Percentiles rank a stretch among this genome's conserved stretches.
Evolutionary conservation across 2,113 vertebrate genomes (phyloP).

Genomic region (Pelusios castaneus): DNA sequence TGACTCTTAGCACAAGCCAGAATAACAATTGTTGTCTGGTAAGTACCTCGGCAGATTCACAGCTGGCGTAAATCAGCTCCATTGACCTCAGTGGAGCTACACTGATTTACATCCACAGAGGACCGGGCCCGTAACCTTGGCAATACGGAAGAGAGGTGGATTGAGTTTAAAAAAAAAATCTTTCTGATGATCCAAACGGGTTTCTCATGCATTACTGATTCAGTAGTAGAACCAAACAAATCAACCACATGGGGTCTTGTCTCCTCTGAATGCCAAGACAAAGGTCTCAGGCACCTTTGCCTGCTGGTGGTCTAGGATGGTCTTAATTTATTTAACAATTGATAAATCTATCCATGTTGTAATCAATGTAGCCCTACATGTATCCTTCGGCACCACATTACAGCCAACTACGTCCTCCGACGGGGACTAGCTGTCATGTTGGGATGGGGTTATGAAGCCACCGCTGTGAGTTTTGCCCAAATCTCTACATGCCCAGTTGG

Average conservation of each 20-base stretch:
- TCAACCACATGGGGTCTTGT: neutral
- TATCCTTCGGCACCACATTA: slow-evolving; percentile 63
- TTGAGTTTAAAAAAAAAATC: fast-evolving
- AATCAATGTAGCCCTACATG: slow-evolving; percentile 77
- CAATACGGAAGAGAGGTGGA: neutral
- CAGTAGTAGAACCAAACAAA: fast-evolving
- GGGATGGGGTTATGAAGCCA: slow-evolving; percentile 72
- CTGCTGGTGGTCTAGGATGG: slow-evolving; percentile 85
- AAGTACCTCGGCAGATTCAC: neutral
- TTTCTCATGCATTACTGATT: neutral
- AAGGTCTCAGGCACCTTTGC: neutral
- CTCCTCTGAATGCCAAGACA: neutral
- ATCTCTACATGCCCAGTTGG: slow-evolving; percentile 92
- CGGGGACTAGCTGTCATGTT: slow-evolving; percentile 36
- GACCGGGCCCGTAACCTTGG: neutral
- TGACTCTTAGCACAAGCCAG: neutral
- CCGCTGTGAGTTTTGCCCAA: slow-evolving; percentile 85
- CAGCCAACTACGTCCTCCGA: slow-evolving; percentile 63
- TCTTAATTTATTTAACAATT: slow-evolving; percentile 85
- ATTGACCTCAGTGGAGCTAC: neutral
- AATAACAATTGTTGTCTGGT: neutral
- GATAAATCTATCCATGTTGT: slow-evolving; percentile 79
- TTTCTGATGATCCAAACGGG: neutral
- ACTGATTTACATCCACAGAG: neutral
- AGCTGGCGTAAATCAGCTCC: neutral